Evolutionary conservation across 1,140 invertebrate species (phyloP).

Genomic region (Zaprionus davidi): DNA sequence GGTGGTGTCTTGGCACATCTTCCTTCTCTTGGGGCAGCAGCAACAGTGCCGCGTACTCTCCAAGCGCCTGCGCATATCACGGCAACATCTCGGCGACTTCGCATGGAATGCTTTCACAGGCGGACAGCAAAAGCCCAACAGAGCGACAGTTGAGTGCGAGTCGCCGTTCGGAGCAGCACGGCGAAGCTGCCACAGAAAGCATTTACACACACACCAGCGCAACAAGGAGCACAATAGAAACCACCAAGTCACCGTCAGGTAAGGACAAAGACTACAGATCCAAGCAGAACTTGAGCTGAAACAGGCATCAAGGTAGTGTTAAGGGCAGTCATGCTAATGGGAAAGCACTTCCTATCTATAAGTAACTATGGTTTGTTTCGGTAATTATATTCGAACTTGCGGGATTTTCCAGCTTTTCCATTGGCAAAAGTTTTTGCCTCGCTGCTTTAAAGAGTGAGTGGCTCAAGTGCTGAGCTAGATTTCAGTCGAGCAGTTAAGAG

Average conservation of each 20-base stretch:
- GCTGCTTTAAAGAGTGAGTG: background rate
- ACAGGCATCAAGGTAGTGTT: background rate
- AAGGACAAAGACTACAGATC: background rate
- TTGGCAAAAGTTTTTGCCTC: background rate
- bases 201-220: background rate
- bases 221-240: background rate
- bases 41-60: constrained; percentile 15
- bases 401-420: background rate
- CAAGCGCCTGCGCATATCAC: constrained; percentile 47
- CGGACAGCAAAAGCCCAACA: constrained; percentile 23
- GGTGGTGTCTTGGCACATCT: background rate
- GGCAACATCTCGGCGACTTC: background rate
- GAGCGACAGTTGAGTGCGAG: constrained; percentile 71
- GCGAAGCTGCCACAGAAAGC: constrained; percentile 36
- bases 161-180: constrained; percentile 62
- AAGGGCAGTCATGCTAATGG: background rate
- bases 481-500: background rate
- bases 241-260: background rate
- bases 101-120: constrained; percentile 31
- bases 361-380: background rate
- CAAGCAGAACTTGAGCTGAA: background rate
- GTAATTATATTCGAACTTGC: background rate
- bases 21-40: background rate
- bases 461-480: background rate
- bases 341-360: too few relatives aligned